Percentiles rank a stretch among this genome's conserved stretches.
phyloP scores from a whole-genome alignment of 2,113 vertebrate species.

The Chaenogobius annularis region DNA sequence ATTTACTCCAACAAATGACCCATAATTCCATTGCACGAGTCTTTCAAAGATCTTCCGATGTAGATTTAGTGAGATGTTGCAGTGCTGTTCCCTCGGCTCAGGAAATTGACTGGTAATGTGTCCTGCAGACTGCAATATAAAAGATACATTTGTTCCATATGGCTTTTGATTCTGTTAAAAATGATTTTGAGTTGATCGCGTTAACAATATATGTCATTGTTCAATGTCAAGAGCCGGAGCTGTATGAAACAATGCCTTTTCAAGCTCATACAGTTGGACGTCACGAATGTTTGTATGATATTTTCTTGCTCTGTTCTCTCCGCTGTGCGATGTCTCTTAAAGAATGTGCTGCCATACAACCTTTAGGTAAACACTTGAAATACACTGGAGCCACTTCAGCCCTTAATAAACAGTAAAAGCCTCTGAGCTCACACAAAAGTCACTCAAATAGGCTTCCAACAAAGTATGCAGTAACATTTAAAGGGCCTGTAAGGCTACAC shows the following conservation, averaged over 20 bases:
- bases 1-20: conserved; percentile 34
- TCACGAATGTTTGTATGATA: not conserved
- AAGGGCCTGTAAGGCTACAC: not conserved
- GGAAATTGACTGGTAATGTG: conserved; percentile 12
- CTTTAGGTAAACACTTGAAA: conserved; percentile 8
- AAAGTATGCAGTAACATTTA: not conserved
- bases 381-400: conserved; percentile 1
- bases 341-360: not conserved
- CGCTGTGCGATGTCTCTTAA: not conserved
- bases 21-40: conserved; percentile 9
- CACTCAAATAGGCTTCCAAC: not conserved
- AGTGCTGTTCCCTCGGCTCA: conserved; percentile 11
- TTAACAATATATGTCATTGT: not conserved
- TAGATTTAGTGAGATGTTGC: not conserved
- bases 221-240: not conserved
- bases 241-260: not conserved
- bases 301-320: not conserved
- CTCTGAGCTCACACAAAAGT: not conserved
- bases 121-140: not conserved
- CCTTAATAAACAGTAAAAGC: not conserved
- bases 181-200: conserved; percentile 4
- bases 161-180: conserved; percentile 6
- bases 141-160: conserved; percentile 7
- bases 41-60: conserved; percentile 3
- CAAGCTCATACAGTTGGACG: not conserved